Base-by-base conservation (phyloP, 2,113 vertebrate species). In the Thymallus thymallus region DNA sequence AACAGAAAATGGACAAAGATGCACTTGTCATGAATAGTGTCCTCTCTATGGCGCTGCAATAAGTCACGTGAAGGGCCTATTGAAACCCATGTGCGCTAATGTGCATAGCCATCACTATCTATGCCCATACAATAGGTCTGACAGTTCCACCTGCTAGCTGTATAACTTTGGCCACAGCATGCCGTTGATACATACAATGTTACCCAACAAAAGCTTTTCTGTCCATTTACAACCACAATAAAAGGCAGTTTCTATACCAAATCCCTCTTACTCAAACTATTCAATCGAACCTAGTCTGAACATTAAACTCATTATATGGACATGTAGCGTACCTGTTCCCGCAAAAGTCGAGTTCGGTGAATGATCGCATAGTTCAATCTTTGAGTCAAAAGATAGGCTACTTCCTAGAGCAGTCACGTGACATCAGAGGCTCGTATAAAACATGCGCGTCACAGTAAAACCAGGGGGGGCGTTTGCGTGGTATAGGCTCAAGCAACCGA, bases 81-180 rank as follows among this genome's bases (percentile, higher is more conserved):
- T 45, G 70, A 72, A 32, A 61, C 22, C 70, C 70, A 72, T 72
- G 56, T 72, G 70, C 55, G 29, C 29, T 58, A 20, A 71, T 60
- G 51, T 71, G 69, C 69, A 32, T 35, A n/a, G 55, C 69, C 69
- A 71, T 71, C 55, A 71, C 56, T 45, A 29, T 45, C 66, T 13
- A 26, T 68, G 6, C 48, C 24, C 56, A 62, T 16, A 72, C 56
- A 61, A 24, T 24, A 16, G 55, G 29, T 45, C 56, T 62, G 58
- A 5, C 56, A 72, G 20, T 35, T 78, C 73, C 89, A 90, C 88
- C 87, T 89, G 88, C 83, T 41, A 41, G 35, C 35, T 41, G 35
- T 41, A 41, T 10, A 10, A 41, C 35, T 70, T 60, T 65, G n/a
- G 18, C 20, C 7, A 16, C 35, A 41, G 35, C 35, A 41, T 41